Evolutionary conservation across 2,888 invertebrate species (phyloP), one percentile per base, ranked within the genome.

Genomic region (Mesorhabditis spiculigera): DNA sequence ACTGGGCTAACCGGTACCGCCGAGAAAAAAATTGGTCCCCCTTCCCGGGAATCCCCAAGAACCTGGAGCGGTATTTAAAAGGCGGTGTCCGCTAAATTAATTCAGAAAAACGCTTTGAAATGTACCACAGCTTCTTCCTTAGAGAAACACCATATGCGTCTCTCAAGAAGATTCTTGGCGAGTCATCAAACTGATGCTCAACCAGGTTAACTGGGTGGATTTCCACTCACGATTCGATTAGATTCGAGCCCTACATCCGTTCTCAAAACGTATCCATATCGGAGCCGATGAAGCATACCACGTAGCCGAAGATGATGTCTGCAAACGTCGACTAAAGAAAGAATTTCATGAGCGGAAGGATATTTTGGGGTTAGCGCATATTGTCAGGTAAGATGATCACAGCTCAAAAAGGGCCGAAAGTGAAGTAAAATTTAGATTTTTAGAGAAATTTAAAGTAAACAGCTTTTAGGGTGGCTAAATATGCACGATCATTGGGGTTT

Each of bases 211-310:
- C 45, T 43, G 4, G 28, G 10, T 68, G 8, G 10, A 43, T 64
- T 43, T 4, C 50, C 6, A 50, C 8, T 50, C 8, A 50, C n/a
- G 13, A 8, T 41, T 0, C 6, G 5, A 65, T 45, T 65, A 77
- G 78, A 72, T 86, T 5, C 75, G 85, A 65, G 42, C 74, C 4
- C 50, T 88, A 80, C 84, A 83, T 62, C 82, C 86, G 3, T 73
- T 81, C 44, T 73, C 82, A 5, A 78, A 74, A 16, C 76, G 81
- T 58, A 87, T 92, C 43, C 92, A 92, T 86, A 91, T 92, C 71
- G 92, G 92, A 0, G 91, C 91, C 66, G 93, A 93, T 86, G 93
- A 93, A 87, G 93, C 93, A 0, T 91, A 89, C 81, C 90, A 91
- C 71, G 82, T 89, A 28, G 88, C 87, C 16, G 77, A 86, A 62